Conservation (phyloP, 2,888 invertebrate species). For the Chrysolina oricalcia region DNA sequence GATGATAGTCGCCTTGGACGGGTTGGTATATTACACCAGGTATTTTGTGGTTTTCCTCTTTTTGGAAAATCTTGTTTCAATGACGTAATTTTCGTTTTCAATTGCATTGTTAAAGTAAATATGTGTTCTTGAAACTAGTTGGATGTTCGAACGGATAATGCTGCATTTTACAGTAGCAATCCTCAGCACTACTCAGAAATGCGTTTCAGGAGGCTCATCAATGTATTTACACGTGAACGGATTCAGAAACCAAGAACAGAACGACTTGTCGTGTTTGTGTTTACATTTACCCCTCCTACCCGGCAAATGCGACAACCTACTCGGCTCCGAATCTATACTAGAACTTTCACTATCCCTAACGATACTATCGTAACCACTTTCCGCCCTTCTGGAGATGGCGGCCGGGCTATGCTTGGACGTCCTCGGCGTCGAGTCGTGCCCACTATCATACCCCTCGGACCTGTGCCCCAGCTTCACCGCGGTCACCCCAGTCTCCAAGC, state of each 20-base stretch:
- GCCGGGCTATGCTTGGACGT: conserved; percentile 88
- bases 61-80: too few species aligned
- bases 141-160: background rate
- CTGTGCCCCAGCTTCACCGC: conserved; percentile 75
- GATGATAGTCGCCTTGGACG: too few species aligned
- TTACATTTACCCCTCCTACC: conserved; percentile 76
- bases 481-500: conserved; percentile 79
- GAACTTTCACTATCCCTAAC: conserved; percentile 92
- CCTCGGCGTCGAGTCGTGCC: conserved; percentile 87
- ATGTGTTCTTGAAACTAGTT: background rate
- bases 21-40: too few species aligned
- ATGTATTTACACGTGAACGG: conserved; percentile 86
- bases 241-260: conserved; percentile 84
- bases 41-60: too few species aligned
- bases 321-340: conserved; percentile 84
- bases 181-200: conserved; percentile 63
- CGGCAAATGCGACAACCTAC: conserved; percentile 71
- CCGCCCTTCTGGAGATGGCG: conserved; percentile 85
- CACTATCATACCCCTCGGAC: conserved; percentile 87
- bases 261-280: conserved; percentile 80
- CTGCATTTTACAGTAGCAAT: background rate
- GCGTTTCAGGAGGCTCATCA: conserved; percentile 74
- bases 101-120: background rate
- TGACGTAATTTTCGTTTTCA: too few species aligned
- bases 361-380: conserved; percentile 94